Conservation (phyloP, 2,113 vertebrate genomes). For the Stegostoma tigrinum region DNA sequence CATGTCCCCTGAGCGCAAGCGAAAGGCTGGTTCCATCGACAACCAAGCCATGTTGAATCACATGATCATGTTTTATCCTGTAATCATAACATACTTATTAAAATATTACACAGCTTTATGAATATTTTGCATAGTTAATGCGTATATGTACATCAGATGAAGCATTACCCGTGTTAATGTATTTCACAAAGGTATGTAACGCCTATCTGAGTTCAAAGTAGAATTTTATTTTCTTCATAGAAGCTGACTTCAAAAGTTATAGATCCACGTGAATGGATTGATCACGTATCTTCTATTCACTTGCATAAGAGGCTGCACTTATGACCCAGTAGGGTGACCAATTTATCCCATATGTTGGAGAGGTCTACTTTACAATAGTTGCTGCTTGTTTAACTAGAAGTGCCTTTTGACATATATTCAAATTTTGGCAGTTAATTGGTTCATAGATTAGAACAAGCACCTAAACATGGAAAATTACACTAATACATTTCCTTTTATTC, state of each 20-base stretch:
- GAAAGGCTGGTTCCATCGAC: slow-evolving; percentile 94
- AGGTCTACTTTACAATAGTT: background rate
- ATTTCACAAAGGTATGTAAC: background rate
- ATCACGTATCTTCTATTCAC: background rate
- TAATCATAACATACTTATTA: background rate
- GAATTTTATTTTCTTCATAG: background rate
- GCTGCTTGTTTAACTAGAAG: background rate
- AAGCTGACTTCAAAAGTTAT: background rate
- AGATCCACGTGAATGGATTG: background rate
- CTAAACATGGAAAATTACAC: background rate
- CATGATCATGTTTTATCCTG: slow-evolving; percentile 89
- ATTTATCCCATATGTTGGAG: background rate
- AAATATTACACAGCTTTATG: background rate
- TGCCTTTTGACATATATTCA: background rate
- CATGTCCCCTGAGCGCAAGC: slow-evolving; percentile 85
- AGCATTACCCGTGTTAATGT: background rate
- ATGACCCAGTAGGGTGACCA: background rate
- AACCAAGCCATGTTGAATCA: slow-evolving; percentile 91
- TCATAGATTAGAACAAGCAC: background rate
- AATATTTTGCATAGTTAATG: background rate
- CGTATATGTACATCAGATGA: background rate
- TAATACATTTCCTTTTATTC: no score
- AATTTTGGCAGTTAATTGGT: background rate
- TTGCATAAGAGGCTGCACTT: background rate
- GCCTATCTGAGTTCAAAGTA: background rate